Percentiles rank a stretch among this genome's conserved stretches.
These are phyloP conservation scores for Masnerella sp. DNA, from an alignment of 2,888 invertebrate genomes.

Conservation along the genomic window DNA sequence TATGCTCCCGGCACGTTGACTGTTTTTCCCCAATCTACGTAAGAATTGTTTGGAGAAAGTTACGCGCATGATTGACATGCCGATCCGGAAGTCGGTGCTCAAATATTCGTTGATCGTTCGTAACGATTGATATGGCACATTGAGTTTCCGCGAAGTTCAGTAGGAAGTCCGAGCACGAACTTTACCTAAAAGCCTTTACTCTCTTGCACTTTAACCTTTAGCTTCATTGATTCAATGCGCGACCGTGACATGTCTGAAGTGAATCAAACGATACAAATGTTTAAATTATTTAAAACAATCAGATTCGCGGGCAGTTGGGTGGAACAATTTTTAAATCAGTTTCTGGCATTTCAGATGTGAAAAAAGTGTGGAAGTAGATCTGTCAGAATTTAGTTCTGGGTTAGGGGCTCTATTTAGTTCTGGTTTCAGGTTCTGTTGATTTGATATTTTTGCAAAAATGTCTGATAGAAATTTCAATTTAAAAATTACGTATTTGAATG, in stretches of 20 bases:
- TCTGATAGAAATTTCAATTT: too few relatives aligned
- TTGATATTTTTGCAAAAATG: too few relatives aligned
- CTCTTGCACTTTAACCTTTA: slow-evolving; percentile 60
- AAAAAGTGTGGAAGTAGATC: slow-evolving; percentile 13
- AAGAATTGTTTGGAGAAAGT: slow-evolving; percentile 42
- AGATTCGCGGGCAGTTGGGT: slow-evolving; percentile 4
- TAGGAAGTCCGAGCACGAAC: slow-evolving; percentile 53
- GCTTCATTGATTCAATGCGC: slow-evolving; percentile 52
- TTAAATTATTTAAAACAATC: slow-evolving; percentile 46
- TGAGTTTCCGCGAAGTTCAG: slow-evolving; percentile 49
- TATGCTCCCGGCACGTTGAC: slow-evolving; percentile 19
- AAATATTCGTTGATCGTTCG: slow-evolving; percentile 41
- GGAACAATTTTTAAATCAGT: neutral
- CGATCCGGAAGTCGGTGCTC: slow-evolving; percentile 26
- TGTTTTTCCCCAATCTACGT: slow-evolving; percentile 18
- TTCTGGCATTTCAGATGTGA: too few relatives aligned
- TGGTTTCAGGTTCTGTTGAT: too few relatives aligned
- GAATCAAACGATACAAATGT: slow-evolving; percentile 50
- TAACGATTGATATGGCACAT: slow-evolving; percentile 43
- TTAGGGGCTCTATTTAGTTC: too few relatives aligned
- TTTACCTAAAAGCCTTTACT: slow-evolving; percentile 58
- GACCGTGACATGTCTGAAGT: slow-evolving; percentile 55
- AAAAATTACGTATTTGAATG: too few relatives aligned
- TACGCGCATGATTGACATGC: slow-evolving; percentile 37
- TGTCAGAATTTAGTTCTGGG: too few relatives aligned